phyloP scores from a whole-genome alignment of 2,888 invertebrate species.

The Tribolium freemani region DNA sequence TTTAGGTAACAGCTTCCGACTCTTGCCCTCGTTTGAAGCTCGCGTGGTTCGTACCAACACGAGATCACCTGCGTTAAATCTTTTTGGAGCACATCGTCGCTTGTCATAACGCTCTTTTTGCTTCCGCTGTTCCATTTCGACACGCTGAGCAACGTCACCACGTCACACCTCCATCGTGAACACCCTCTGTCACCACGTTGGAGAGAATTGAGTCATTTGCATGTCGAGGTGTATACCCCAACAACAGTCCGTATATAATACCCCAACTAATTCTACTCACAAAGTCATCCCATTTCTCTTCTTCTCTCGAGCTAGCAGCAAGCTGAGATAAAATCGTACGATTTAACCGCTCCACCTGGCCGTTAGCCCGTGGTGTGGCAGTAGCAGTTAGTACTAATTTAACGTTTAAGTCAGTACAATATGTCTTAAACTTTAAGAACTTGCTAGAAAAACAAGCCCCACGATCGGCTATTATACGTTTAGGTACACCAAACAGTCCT shows the following conservation, averaged over 20 bases:
- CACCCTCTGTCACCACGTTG: background rate
- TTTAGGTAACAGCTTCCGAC: background rate
- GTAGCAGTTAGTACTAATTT: conserved; percentile 51
- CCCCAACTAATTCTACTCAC: conserved; percentile 46
- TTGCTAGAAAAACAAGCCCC: conserved; percentile 46
- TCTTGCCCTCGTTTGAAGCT: background rate
- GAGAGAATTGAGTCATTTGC: conserved; percentile 45
- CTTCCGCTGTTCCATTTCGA: background rate
- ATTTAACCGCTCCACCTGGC: conserved; percentile 53
- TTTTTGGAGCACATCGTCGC: background rate
- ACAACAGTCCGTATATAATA: conserved; percentile 50
- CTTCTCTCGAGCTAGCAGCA: conserved; percentile 42
- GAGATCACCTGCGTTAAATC: background rate
- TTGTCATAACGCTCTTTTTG: conserved; percentile 1
- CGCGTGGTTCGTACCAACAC: background rate
- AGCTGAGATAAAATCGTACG: conserved; percentile 46
- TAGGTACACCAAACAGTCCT: background rate
- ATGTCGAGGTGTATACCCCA: conserved; percentile 51
- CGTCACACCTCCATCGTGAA: background rate
- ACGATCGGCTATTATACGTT: conserved; percentile 46
- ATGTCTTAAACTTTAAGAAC: conserved; percentile 42
- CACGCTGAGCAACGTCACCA: background rate
- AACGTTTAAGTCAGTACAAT: conserved; percentile 30
- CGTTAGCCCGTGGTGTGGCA: conserved; percentile 54
- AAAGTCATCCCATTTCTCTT: conserved; percentile 49